Evolutionary conservation across 2,888 invertebrate genomes (phyloP).

Genomic region (Melieria omissa): DNA sequence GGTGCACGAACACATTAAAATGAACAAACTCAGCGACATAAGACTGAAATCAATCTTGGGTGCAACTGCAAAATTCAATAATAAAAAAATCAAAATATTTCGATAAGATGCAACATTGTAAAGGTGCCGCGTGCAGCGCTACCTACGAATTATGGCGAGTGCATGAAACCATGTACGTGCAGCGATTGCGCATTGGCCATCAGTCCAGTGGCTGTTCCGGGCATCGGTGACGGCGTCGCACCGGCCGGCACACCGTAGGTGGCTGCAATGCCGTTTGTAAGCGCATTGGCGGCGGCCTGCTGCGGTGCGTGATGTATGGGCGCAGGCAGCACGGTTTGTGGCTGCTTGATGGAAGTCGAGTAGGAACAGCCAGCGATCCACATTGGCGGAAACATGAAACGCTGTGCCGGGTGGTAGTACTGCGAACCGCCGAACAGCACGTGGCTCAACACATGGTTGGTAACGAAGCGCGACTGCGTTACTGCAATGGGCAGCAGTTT

Average conservation of each 20-base stretch:
- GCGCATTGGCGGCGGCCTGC: not conserved
- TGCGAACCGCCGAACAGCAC: slow-evolving; percentile 46
- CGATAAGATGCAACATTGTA: no score
- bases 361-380: slow-evolving; percentile 50
- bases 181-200: no score
- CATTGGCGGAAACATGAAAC: slow-evolving; percentile 46
- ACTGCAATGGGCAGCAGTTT: slow-evolving; percentile 51
- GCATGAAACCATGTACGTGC: no score
- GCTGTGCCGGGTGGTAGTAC: slow-evolving; percentile 49
- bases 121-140: no score
- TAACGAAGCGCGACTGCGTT: slow-evolving; percentile 51
- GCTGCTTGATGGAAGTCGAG: slow-evolving; percentile 46
- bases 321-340: slow-evolving; percentile 2
- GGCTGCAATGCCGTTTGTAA: not conserved
- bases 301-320: slow-evolving; percentile 4
- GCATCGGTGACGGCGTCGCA: not conserved
- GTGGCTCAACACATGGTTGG: slow-evolving; percentile 45
- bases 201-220: not conserved
- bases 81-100: no score
- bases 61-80: no score
- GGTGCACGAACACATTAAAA: no score
- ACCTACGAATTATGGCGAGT: no score
- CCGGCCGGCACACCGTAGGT: not conserved
- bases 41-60: no score
- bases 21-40: no score